Percentiles rank a stretch among this genome's conserved stretches.
Evolutionary conservation across 2,888 invertebrate genomes (phyloP).

Genomic region (Amitus sp.): DNA sequence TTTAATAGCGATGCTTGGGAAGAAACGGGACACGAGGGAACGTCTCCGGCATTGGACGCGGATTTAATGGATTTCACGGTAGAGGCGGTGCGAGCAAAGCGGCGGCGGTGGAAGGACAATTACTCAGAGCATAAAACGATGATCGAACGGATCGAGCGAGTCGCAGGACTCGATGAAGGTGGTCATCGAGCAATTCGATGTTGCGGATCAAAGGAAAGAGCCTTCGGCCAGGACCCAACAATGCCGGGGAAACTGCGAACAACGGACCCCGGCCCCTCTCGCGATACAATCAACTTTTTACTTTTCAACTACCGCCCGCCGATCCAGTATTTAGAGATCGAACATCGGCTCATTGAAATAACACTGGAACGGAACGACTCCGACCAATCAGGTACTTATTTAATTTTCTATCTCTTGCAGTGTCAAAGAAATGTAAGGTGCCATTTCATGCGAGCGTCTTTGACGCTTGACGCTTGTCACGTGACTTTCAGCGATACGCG

Average conservation of each 20-base stretch:
- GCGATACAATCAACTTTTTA: constrained; percentile 29
- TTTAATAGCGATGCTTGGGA: constrained; percentile 6
- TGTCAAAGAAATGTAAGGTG: too few relatives aligned
- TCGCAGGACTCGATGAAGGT: constrained; percentile 29
- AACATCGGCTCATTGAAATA: constrained; percentile 31
- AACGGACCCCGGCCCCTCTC: constrained; percentile 24
- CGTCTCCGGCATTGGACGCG: constrained; percentile 35
- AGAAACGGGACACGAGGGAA: constrained; percentile 17
- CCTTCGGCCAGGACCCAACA: constrained; percentile 28
- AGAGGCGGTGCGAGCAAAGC: constrained; percentile 34
- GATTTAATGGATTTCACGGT: constrained; percentile 54
- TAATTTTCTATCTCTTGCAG: too few relatives aligned
- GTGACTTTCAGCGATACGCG: too few relatives aligned
- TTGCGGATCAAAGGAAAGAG: constrained; percentile 34
- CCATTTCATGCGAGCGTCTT: too few relatives aligned
- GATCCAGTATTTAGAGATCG: constrained; percentile 21
- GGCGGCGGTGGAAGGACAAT: constrained; percentile 45
- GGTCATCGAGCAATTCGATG: constrained; percentile 22
- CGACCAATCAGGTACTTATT: constrained; percentile 7
- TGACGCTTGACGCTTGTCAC: too few relatives aligned
- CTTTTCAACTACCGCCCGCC: not conserved
- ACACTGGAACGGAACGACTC: too few relatives aligned
- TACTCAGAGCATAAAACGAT: constrained; percentile 50
- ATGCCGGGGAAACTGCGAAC: constrained; percentile 34
- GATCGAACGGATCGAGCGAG: constrained; percentile 24